These are phyloP conservation scores for Steinernema feltiae DNA, from an alignment of 1,140 invertebrate genomes.

Conservation along the genomic window DNA sequence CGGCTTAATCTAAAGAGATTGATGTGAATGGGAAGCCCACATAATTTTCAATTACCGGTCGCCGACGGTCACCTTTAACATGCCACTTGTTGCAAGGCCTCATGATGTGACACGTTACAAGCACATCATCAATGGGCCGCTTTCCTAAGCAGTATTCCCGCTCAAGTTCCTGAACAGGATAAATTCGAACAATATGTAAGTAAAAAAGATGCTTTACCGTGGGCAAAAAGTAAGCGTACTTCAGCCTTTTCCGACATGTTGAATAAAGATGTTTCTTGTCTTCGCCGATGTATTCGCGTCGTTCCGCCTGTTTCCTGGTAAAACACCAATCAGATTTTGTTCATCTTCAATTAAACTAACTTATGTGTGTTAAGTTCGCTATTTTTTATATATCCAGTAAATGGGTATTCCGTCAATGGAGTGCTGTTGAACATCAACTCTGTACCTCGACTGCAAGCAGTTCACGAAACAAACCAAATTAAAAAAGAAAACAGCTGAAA, in stretches of 20 bases:
- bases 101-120: neutral
- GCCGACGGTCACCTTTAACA: neutral
- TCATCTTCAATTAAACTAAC: neutral
- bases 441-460: neutral
- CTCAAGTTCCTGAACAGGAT: neutral
- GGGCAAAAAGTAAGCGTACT: neutral
- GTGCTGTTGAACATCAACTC: constrained; percentile 2
- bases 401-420: neutral
- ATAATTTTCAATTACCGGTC: neutral
- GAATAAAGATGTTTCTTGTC: neutral
- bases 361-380: neutral
- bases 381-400: neutral
- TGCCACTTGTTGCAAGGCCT: neutral
- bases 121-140: neutral
- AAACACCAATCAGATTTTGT: neutral
- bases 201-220: neutral
- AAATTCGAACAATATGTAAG: neutral
- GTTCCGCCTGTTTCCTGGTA: neutral
- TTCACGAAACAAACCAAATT: neutral
- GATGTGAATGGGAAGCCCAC: neutral
- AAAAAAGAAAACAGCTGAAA: neutral
- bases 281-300: neutral
- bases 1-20: neutral
- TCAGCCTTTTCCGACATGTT: neutral
- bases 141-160: constrained; percentile 1